A percentile compares a stretch with the other conserved stretches of the same genome.
phyloP scores from a whole-genome alignment of 2,888 invertebrate genomes.

The Drosophila acutilabella region DNA sequence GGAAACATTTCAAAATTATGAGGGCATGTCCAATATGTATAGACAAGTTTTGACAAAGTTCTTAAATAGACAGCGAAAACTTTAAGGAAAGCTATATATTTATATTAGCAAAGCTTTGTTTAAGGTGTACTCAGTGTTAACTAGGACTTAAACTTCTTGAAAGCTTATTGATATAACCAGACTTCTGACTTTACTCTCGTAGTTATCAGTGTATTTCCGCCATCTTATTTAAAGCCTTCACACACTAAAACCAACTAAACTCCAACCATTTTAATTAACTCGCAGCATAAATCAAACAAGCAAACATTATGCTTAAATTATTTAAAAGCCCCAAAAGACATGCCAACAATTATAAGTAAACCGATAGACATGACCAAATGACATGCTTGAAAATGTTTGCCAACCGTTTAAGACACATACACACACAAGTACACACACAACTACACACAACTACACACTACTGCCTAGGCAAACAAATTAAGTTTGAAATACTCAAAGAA shows the following conservation, averaged over 20 bases:
- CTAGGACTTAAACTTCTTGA: too few species aligned
- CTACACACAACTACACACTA: background rate
- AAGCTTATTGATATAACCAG: too few species aligned
- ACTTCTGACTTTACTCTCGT: too few species aligned
- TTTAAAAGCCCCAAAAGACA: conserved; percentile 40
- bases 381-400: conserved; percentile 33
- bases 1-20: background rate
- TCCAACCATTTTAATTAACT: conserved; percentile 25
- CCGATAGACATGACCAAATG: conserved; percentile 51
- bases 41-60: background rate
- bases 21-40: background rate
- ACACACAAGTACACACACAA: conserved; percentile 2
- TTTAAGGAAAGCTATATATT: too few species aligned
- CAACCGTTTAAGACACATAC: conserved; percentile 10
- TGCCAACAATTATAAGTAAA: conserved; percentile 57
- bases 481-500: conserved; percentile 33
- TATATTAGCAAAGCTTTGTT: too few species aligned
- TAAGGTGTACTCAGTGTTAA: too few species aligned
- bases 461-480: conserved; percentile 33
- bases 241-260: background rate
- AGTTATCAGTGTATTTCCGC: too few species aligned
- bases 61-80: background rate
- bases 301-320: conserved; percentile 30
- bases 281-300: conserved; percentile 11
- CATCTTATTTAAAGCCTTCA: too few species aligned